These are phyloP conservation scores for Zaprionus obscuricornis DNA, from an alignment of 2,888 invertebrate species.

Conservation along the genomic window DNA sequence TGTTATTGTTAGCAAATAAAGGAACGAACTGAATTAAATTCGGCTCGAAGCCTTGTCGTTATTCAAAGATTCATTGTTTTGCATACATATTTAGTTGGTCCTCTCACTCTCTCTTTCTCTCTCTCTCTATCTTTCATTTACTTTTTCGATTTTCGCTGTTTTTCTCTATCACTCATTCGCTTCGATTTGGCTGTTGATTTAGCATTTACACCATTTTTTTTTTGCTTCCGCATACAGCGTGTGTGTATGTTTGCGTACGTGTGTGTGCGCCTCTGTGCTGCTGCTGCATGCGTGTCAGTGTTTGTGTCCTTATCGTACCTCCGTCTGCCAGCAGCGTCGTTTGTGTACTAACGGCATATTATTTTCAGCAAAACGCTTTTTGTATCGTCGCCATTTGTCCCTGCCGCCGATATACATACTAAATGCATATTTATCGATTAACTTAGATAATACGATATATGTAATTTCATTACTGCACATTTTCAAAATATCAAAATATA, in stretches of 20 bases:
- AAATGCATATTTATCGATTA: slow-evolving; percentile 27
- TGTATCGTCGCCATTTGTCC: not conserved
- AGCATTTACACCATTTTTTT: slow-evolving; percentile 26
- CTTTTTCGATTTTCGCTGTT: too few relatives aligned
- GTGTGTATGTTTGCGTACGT: slow-evolving; percentile 8
- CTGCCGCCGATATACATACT: slow-evolving; percentile 3
- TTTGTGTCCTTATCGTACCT: slow-evolving; percentile 17
- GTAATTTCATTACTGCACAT: too few relatives aligned
- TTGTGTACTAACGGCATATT: slow-evolving; percentile 48
- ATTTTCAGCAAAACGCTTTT: not conserved
- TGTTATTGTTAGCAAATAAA: too few relatives aligned
- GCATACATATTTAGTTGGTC: not conserved
- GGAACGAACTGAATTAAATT: too few relatives aligned
- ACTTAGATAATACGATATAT: too few relatives aligned
- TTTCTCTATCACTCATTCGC: too few relatives aligned
- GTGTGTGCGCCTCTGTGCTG: slow-evolving; percentile 1
- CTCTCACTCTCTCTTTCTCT: slow-evolving; percentile 8
- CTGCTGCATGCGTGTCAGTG: too few relatives aligned
- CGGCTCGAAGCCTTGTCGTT: slow-evolving; percentile 5
- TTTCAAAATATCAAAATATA: too few relatives aligned
- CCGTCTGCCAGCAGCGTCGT: slow-evolving; percentile 48
- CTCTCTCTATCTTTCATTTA: too few relatives aligned
- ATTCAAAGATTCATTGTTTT: not conserved
- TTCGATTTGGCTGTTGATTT: too few relatives aligned
- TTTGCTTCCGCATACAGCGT: slow-evolving; percentile 10